Base-by-base conservation (phyloP, 2,797 vertebrate genomes). In the Spea hammondii region DNA sequence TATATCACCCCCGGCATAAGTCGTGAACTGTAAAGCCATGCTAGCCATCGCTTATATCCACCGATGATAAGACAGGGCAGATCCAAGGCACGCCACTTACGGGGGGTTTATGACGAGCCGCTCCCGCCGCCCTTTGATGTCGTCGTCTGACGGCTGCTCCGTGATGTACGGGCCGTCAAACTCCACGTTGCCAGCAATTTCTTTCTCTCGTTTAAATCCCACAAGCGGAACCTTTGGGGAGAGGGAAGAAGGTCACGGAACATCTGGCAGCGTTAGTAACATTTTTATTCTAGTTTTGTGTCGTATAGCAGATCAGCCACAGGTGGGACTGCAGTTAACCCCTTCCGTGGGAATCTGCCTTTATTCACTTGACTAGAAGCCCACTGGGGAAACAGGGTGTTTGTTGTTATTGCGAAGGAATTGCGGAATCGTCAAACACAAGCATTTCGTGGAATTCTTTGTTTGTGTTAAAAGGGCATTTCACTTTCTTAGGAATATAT, bases 101-200 rank as follows among this genome's bases (percentile, higher is more conserved):
- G 94, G 96, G 4, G 98, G 99, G 84, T 99, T 99, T 87, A 99
- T 99, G 80, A 99, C 97, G 48, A 99, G 90, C 45, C 98, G 92
- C 91, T 99, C 98, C 98, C 98, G 99, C 12, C 99, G 98, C 59
- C 97, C 98, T 90, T 99, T 99, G 82, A 99, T 98, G 85, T 99
- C 98, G 59, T 99, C 98, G 82, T 99, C 98, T 1, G 96, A 97
- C 0, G 98, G 98, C 85, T 99, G 98, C 84, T 99, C 97, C 0
- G 97, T 99, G 88, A 99, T 99, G 86, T 99, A 99, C 0, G 99
- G 92, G 54, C 98, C 98, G 3, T 98, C 98, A 83, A 99, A 99
- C 90, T 99, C 98, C 86, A 99, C 84, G 88, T 98, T 99, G 84
- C 98, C 94, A 45, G 96, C 98, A 51, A 99, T 96, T 86, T 99